Evolutionary conservation across 2,888 invertebrate genomes (phyloP), one percentile per base, ranked within the genome.

Genomic region (Eilema depressum): DNA sequence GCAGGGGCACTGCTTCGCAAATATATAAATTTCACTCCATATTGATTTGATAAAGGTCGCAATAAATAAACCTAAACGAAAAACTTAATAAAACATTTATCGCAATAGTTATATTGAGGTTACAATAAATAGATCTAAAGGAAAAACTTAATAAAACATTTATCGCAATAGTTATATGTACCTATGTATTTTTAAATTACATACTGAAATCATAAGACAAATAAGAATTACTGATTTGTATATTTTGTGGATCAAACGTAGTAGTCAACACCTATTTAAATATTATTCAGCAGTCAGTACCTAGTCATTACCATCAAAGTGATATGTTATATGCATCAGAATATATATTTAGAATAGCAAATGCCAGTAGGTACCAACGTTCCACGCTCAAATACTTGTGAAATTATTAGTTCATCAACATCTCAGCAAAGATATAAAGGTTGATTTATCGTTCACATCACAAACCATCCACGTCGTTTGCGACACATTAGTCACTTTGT

Each of bases 291-390:
- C 1, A 7, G 20, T 20, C 14, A 3, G 4, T 20, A 20, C 47
- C 20, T 20, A 47, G 20, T 47, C 47, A 59, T 59, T 59, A 7
- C 53, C 12, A n/a, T 53, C 28, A 28, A 12, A 25, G n/a, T 30
- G 12, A 14, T 11, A 64, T 53, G 30, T 28, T 47, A 53, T 25
- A 41, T n/a, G 53, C n/a, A 23, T 23, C 28, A n/a, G 3, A 14
- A 65, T 53, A 28, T 64, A 64, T 65, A 65, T 65, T 65, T 65
- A 65, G 63, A 30, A 56, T 23, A 14, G 8, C 53, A 71, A 78
- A 75, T 63, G 41, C 68, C 63, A 65, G 64, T 65, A 30, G 53
- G 53, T n/a, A 53, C 20, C 1, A 12, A 30, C 30, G 14, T 17
- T 17, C 17, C 41, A 60, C 26, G 26, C 37, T 28, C 0, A 67